Percentiles rank a stretch among this genome's conserved stretches.
These are phyloP conservation scores for Pelodiscus sinensis DNA, from an alignment of 2,113 vertebrate species.

Conservation along the genomic window DNA sequence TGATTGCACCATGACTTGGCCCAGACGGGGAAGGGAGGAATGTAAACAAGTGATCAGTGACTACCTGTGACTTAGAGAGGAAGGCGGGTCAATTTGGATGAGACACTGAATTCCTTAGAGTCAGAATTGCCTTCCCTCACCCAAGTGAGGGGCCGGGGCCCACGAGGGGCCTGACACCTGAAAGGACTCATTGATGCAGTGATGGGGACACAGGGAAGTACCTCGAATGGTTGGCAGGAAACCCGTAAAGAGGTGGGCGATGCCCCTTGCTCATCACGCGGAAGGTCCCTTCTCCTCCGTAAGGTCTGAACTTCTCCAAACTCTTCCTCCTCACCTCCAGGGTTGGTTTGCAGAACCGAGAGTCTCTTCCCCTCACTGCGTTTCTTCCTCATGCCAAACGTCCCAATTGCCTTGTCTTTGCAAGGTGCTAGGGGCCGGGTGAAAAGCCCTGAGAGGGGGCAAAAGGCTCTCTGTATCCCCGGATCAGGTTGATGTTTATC, in stretches of 20 bases:
- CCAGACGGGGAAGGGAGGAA: not conserved
- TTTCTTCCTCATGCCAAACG: not conserved
- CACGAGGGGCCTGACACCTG: no score
- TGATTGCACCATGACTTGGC: not conserved
- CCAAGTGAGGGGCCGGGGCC: not conserved
- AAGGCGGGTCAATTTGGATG: not conserved
- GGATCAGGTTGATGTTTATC: not conserved
- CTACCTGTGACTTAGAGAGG: not conserved
- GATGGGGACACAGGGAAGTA: not conserved
- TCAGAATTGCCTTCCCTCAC: fast-evolving
- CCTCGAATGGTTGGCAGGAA: not conserved
- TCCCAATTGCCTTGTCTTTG: not conserved
- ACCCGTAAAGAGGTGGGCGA: not conserved
- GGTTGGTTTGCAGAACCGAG: not conserved
- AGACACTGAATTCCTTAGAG: not conserved
- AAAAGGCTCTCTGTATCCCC: not conserved
- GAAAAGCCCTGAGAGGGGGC: not conserved
- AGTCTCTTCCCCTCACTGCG: not conserved
- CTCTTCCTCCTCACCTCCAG: not conserved
- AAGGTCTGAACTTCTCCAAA: not conserved
- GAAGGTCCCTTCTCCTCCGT: not conserved
- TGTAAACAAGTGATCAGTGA: not conserved
- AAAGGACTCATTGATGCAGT: not conserved
- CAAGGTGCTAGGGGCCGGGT: not conserved
- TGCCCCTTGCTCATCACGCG: not conserved